phyloP scores from a whole-genome alignment of 2,797 vertebrate genomes.

The Varecia variegata region DNA sequence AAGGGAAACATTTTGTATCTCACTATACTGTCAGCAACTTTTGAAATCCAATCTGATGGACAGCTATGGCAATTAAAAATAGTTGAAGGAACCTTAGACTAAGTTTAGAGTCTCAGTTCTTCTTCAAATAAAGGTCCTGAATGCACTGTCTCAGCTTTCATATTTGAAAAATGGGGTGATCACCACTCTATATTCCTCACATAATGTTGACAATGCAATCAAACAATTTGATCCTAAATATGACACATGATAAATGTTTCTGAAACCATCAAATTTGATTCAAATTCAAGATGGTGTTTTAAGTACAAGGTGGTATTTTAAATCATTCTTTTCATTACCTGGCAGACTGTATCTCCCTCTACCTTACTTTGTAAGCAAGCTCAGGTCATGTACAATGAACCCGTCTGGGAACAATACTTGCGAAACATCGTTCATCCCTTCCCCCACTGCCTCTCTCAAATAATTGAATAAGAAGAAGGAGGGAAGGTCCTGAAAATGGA shows the following conservation, averaged over 20 bases:
- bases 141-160: not conserved
- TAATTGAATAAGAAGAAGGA: not conserved
- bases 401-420: not conserved
- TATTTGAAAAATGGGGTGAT: not conserved
- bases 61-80: not conserved
- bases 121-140: not conserved
- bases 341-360: not conserved
- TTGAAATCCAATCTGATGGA: not conserved
- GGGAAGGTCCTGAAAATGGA: not conserved
- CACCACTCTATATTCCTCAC: not conserved
- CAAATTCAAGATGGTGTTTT: not conserved
- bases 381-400: not conserved
- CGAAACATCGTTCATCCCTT: not conserved
- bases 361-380: not conserved
- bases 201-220: not conserved
- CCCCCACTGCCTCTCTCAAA: not conserved
- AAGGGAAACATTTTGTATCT: not conserved
- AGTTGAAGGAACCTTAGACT: not conserved
- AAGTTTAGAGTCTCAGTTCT: not conserved
- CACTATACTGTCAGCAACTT: not conserved
- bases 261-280: not conserved
- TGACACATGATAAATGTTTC: not conserved
- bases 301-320: not conserved
- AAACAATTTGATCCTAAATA: conserved; percentile 8
- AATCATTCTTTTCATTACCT: not conserved